Percentiles rank a stretch among this genome's conserved stretches.
Evolutionary conservation across 2,113 vertebrate genomes (phyloP).

Genomic region (Stigmatopora argus): DNA sequence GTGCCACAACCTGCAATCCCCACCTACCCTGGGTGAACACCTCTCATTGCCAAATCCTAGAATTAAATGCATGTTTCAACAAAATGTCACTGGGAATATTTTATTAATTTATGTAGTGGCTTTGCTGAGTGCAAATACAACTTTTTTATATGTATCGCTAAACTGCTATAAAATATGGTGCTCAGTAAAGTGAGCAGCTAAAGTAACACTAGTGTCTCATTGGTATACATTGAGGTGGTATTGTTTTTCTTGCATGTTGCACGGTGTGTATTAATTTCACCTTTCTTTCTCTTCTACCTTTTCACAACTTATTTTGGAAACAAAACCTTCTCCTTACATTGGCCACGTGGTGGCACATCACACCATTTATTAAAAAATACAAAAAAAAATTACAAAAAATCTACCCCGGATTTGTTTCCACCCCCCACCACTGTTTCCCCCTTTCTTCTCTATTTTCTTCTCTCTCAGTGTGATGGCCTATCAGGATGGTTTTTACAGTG

Average conservation of each 20-base stretch:
- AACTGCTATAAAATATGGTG: not conserved
- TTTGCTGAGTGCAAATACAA: conserved; percentile 58
- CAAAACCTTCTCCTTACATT: conserved; percentile 39
- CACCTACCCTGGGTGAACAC: conserved; percentile 71
- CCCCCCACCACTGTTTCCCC: conserved; percentile 35
- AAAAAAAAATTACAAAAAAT: not conserved
- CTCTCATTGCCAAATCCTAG: not conserved
- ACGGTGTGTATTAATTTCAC: conserved; percentile 75
- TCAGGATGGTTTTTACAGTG: conserved; percentile 80
- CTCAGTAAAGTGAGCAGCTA: not conserved
- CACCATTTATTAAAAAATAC: conserved; percentile 43
- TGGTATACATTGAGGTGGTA: conserved; percentile 63
- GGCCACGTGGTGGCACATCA: conserved; percentile 71
- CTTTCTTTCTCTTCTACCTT: conserved; percentile 59
- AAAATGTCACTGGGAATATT: too few species aligned
- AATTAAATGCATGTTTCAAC: conserved; percentile 34
- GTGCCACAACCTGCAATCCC: conserved; percentile 92
- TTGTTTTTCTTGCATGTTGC: conserved; percentile 72
- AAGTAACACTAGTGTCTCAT: conserved; percentile 38
- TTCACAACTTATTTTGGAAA: conserved; percentile 55
- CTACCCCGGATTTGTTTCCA: conserved; percentile 21
- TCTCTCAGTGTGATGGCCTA: conserved; percentile 74
- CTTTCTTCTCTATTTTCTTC: conserved; percentile 19
- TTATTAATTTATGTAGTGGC: conserved; percentile 16
- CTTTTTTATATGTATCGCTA: conserved; percentile 58